phyloP scores from a whole-genome alignment of 2,888 invertebrate species.

The Drosophila falleni region DNA sequence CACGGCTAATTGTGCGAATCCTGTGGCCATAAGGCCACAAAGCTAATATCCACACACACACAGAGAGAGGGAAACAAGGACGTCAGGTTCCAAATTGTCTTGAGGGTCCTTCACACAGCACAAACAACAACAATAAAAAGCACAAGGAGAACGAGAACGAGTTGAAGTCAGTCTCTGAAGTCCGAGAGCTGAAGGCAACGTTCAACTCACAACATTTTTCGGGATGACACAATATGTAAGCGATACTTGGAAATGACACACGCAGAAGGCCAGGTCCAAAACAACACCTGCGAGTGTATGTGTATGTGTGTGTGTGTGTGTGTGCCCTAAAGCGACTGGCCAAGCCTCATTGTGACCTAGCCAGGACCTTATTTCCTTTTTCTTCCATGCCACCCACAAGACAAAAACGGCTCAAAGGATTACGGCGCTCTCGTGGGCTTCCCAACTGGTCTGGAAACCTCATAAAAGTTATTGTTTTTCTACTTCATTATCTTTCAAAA shows the following conservation, averaged over 20 bases:
- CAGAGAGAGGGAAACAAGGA: conserved; percentile 12
- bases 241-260: conserved; percentile 77
- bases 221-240: conserved; percentile 68
- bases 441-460: conserved; percentile 65
- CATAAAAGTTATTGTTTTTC: conserved; percentile 83
- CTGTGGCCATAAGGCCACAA: conserved; percentile 45
- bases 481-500: conserved; percentile 80
- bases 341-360: conserved; percentile 10
- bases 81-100: conserved; percentile 32
- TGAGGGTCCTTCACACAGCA: conserved; percentile 37
- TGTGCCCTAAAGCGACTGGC: conserved; percentile 60
- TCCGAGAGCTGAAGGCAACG: conserved; percentile 15
- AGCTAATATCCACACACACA: conserved; percentile 17
- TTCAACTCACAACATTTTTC: conserved; percentile 51
- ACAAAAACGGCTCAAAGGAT: conserved; percentile 74
- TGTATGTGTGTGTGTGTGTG: conserved; percentile 5
- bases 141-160: conserved; percentile 21
- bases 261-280: conserved; percentile 44
- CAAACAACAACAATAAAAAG: conserved; percentile 26
- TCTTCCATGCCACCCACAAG: conserved; percentile 3
- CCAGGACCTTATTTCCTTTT: background rate
- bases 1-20: conserved; percentile 64
- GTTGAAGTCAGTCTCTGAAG: conserved; percentile 9
- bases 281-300: conserved; percentile 27
- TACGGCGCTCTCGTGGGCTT: conserved; percentile 55